Evolutionary conservation across 2,113 vertebrate species (phyloP).

Genomic region (Geococcyx californianus): DNA sequence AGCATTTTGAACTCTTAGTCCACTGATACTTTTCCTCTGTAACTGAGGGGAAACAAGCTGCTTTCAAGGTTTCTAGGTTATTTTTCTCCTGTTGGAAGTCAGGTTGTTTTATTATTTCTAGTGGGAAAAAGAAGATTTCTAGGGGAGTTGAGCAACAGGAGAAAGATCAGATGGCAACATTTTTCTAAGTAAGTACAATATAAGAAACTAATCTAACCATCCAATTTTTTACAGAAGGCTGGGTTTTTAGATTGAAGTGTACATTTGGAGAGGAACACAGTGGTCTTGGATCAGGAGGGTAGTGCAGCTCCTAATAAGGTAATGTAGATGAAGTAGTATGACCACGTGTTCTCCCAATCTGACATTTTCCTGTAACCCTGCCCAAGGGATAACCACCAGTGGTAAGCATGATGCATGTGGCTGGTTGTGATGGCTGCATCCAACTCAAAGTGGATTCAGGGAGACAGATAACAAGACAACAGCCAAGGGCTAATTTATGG

Average conservation of each 20-base stretch:
- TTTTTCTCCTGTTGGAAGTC: slow-evolving; percentile 24
- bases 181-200: neutral
- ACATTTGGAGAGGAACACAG: neutral
- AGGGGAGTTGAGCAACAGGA: neutral
- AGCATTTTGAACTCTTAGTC: slow-evolving; percentile 29
- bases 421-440: too few relatives aligned
- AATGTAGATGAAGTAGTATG: neutral
- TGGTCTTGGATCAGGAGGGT: neutral
- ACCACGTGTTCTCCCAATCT: too few relatives aligned
- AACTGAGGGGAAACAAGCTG: neutral
- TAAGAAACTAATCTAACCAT: neutral
- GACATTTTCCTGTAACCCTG: too few relatives aligned
- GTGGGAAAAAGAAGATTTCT: neutral
- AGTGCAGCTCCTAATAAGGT: neutral
- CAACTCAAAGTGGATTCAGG: too few relatives aligned
- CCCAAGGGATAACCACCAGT: too few relatives aligned
- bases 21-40: neutral
- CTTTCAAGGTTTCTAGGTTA: neutral
- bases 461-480: too few relatives aligned
- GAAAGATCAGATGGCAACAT: neutral
- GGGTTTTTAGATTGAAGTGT: neutral
- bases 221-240: neutral
- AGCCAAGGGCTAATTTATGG: too few relatives aligned
- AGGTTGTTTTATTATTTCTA: slow-evolving; percentile 33
- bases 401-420: too few relatives aligned